Evolutionary conservation across 2,113 vertebrate species (phyloP).

Genomic region (Gulo gulo): DNA sequence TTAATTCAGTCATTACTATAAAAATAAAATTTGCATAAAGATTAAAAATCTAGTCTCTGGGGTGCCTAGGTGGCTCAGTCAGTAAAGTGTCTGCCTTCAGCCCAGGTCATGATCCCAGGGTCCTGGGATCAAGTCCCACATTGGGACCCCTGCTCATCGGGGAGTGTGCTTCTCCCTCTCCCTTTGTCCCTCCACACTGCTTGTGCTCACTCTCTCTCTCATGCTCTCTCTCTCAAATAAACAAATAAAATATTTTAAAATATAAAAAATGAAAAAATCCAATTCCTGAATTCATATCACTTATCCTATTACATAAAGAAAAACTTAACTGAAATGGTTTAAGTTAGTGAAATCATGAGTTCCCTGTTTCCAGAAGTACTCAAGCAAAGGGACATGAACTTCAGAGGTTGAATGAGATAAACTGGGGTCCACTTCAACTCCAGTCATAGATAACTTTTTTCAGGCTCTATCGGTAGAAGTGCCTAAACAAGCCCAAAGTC

Average conservation of each 20-base stretch:
- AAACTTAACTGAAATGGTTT: neutral
- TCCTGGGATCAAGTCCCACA: neutral
- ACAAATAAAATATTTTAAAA: no score
- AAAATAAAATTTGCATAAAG: neutral
- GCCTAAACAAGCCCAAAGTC: neutral
- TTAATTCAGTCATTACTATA: neutral
- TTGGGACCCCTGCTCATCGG: no score
- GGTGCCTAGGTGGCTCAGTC: neutral
- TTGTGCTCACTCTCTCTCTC: no score
- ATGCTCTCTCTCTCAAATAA: no score
- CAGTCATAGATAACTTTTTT: neutral
- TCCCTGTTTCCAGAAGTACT: neutral
- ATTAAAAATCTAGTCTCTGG: neutral
- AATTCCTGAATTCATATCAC: neutral
- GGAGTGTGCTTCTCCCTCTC: no score
- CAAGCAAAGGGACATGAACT: neutral
- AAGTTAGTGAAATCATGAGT: neutral
- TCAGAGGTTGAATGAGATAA: neutral
- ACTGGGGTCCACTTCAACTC: neutral
- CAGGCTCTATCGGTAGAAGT: neutral
- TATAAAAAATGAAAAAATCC: no score
- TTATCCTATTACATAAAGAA: neutral
- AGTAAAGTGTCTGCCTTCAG: neutral
- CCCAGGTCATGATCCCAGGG: neutral
- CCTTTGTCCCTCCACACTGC: no score